Evolutionary conservation across 1,140 invertebrate species (phyloP), one percentile per base, ranked within the genome.

Genomic region (Orius insidiosus): DNA sequence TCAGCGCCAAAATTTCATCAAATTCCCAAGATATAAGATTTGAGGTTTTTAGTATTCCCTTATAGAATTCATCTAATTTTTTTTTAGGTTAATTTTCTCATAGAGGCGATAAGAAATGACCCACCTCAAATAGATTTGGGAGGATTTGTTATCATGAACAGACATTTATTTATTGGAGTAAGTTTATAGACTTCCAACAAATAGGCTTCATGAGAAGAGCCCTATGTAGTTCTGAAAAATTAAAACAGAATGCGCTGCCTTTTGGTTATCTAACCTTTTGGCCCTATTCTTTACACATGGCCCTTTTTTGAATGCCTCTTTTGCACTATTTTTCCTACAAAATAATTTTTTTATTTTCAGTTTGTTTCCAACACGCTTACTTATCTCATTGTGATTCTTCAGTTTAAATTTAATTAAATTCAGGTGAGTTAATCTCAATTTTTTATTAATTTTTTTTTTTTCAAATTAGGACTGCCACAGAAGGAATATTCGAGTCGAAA

Each of bases 341-440:
- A 10, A 10, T 24, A 42, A 13, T 44, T 11, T 30, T 14, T 8
- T 13, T 34, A 31, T 11, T 46, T 46, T 38, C 45, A 46, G 45
- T 46, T 46, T n/a, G 15, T 46, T 10, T 33, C 45, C 5, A 46
- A 46, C 18, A 46, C 45, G 10, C n/a, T 46, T 7, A 46, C 45
- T 1, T 46, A 46, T 14, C 45, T 46, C 7, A 46, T 46, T 18
- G 45, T 46, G 6, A 33, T 46, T 6, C 35, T 46, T 8, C 45
- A 46, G 11, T 46, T 46, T 16, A 46, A 46, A 32, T 13, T 45
- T 6, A 45, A 45, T 45, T 15, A 36, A 36, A 36, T 15, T 36
- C 35, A 36, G 9, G 35, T 3, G 6, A 33, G n/a, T n/a, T 33
- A 36, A 36, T 36, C 9, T 36, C 3, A 9, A 36, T 36, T 11